Base-by-base conservation (phyloP, 2,113 vertebrate species). In the Carettochelys insculpta region DNA sequence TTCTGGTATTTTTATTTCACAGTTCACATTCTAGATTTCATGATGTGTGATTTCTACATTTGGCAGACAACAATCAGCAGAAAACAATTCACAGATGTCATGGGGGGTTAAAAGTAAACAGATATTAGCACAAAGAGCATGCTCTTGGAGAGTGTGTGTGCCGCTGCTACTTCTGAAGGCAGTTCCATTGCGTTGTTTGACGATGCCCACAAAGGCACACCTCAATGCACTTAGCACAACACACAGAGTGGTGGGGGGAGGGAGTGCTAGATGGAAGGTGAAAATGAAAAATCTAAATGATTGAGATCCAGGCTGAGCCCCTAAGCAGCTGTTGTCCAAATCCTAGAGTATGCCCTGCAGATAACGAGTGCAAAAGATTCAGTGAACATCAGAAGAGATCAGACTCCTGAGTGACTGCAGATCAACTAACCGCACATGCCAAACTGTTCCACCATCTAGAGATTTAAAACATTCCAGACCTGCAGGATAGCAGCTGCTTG, bases 391-490 rank as follows among this genome's bases (percentile, higher is more conserved):
- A 43, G 16, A 25, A 43, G 24, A 53, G 29, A 0, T 17, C 48
- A 58, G 0, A n/a, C 12, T 38, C 2, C 2, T 0, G 43, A 24
- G 56, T 2, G 0, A 7, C 38, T 5, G 0, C 87, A 45, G 83
- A 34, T 8, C n/a, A 1, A 2, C 78, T 53, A 43, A 41, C 78
- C 38, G 22, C 8, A 6, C 48, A 34, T 16, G 8, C 12, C 20
- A 56, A 2, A 8, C 38, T 31, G 45, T 45, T 12, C 25, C 48
- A 29, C 54, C 48, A 1, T 45, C 45, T 56, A 8, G 27, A 14
- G 45, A 48, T 76, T 27, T 14, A 50, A 73, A 76, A 71, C 47
- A 22, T 22, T 1, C 0, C 77, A 77, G 48, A 54, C 43, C n/a
- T 19, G 1, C 6, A 8, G 50, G 17, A 8, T 25, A 1, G 1